Evolutionary conservation across 2,888 invertebrate species (phyloP).

Genomic region (Hypomecis punctinalis): DNA sequence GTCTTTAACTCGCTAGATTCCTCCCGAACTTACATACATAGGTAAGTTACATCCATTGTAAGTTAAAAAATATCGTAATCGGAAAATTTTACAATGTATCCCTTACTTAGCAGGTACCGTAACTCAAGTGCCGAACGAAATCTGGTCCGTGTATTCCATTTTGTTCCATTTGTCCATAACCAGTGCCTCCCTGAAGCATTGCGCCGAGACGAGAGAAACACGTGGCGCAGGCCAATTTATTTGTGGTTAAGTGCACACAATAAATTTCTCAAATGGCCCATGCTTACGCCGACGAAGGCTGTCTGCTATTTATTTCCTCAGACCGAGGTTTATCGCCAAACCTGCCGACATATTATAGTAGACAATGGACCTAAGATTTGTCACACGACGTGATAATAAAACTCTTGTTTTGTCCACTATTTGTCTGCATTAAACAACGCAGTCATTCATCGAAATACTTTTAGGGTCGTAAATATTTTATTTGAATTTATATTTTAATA

Average conservation of each 20-base stretch:
- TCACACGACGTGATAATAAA: constrained; percentile 69
- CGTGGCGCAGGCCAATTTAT: constrained; percentile 79
- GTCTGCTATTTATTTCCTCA: constrained; percentile 80
- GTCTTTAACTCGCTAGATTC: no score
- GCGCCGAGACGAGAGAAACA: constrained; percentile 59
- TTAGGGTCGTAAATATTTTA: not conserved
- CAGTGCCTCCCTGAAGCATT: constrained; percentile 40
- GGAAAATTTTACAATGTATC: no score
- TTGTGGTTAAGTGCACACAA: constrained; percentile 83
- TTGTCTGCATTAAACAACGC: constrained; percentile 60
- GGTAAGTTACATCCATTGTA: no score
- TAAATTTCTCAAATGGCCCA: constrained; percentile 83
- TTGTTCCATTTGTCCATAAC: constrained; percentile 27
- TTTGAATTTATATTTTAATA: constrained; percentile 34
- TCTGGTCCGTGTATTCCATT: not conserved
- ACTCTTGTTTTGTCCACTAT: constrained; percentile 61
- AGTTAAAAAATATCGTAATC: no score
- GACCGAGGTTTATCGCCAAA: constrained; percentile 71
- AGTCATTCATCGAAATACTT: not conserved
- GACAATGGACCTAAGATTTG: constrained; percentile 71
- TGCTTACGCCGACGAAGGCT: constrained; percentile 76
- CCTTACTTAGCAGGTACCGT: no score
- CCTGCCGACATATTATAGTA: constrained; percentile 66
- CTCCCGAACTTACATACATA: no score
- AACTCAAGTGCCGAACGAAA: no score